Conservation (phyloP, 2,888 invertebrate species). For the Kuschelorhynchus macadamiae region DNA sequence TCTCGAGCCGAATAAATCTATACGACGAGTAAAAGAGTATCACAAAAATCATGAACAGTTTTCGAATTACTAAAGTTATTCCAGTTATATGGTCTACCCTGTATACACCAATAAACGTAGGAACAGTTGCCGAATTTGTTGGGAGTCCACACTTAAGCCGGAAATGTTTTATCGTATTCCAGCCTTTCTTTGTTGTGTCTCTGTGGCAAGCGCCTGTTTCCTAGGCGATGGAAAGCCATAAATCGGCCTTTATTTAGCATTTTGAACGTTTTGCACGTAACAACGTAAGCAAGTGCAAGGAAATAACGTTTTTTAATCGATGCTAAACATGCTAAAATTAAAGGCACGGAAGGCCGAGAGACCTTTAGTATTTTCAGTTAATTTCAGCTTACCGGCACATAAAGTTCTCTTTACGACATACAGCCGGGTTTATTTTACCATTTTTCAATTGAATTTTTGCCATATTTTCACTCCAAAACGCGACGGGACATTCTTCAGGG, state of each 20-base stretch:
- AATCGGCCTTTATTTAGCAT: slow-evolving; percentile 38
- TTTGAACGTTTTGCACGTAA: slow-evolving; percentile 46
- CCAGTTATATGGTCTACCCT: too few species aligned
- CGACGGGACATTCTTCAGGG: too few species aligned
- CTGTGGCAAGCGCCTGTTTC: slow-evolving; percentile 38
- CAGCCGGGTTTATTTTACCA: too few species aligned
- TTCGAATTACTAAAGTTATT: too few species aligned
- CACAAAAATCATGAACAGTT: too few species aligned
- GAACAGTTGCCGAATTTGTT: too few species aligned
- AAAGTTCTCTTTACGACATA: neutral
- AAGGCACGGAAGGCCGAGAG: slow-evolving; percentile 39
- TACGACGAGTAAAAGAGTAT: too few species aligned
- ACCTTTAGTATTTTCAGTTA: slow-evolving; percentile 36
- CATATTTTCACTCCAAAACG: too few species aligned
- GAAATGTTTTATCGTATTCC: slow-evolving; percentile 1
- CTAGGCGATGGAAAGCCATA: slow-evolving; percentile 31
- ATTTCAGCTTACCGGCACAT: slow-evolving; percentile 26
- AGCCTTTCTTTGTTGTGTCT: slow-evolving; percentile 12
- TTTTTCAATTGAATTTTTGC: too few species aligned
- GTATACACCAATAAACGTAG: too few species aligned
- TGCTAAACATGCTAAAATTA: slow-evolving; percentile 48
- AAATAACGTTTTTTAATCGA: slow-evolving; percentile 48
- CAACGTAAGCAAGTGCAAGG: slow-evolving; percentile 43
- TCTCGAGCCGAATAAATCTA: too few species aligned
- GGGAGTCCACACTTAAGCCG: slow-evolving; percentile 9